Percentiles rank a stretch among this genome's conserved stretches.
These are phyloP conservation scores for Drosophila picticornis DNA, from an alignment of 2,888 invertebrate genomes.

Conservation along the genomic window DNA sequence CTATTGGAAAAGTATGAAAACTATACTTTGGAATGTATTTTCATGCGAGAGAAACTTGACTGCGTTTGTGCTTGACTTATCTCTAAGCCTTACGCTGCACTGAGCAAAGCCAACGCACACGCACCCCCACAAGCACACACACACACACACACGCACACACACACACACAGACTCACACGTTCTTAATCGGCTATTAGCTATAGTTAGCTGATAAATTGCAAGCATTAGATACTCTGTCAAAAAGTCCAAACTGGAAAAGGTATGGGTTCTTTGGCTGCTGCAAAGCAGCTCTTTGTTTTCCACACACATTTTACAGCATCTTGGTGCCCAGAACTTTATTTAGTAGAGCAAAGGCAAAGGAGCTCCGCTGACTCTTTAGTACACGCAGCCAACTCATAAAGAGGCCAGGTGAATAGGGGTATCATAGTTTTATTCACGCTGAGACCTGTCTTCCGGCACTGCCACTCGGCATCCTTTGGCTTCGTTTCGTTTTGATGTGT, in stretches of 20 bases:
- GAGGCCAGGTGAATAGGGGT: constrained; percentile 23
- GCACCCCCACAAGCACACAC: too few species aligned
- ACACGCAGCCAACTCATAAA: constrained; percentile 40
- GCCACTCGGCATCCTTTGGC: constrained; percentile 28
- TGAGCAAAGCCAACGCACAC: constrained; percentile 42
- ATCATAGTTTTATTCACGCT: constrained; percentile 34
- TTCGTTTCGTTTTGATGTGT: constrained; percentile 60
- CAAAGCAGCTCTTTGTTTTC: constrained; percentile 16
- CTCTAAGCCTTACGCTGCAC: constrained; percentile 63
- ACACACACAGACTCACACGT: constrained; percentile 19
- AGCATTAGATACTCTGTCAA: constrained; percentile 11
- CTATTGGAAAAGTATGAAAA: constrained; percentile 4
- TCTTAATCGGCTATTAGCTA: constrained; percentile 54
- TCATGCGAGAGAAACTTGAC: constrained; percentile 46
- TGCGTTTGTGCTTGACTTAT: constrained; percentile 66
- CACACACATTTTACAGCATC: constrained; percentile 29
- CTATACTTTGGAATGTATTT: constrained; percentile 15
- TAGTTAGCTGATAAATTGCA: constrained; percentile 41
- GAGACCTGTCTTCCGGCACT: constrained; percentile 20
- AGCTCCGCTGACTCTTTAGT: constrained; percentile 7
- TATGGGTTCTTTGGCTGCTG: constrained; percentile 20
- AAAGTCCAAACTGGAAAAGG: constrained; percentile 27
- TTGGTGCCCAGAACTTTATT: constrained; percentile 55
- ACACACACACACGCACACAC: not conserved
- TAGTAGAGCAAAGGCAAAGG: not conserved